These are phyloP conservation scores for Cepaea hortensis DNA, from an alignment of 2,888 invertebrate species.

Conservation along the genomic window DNA sequence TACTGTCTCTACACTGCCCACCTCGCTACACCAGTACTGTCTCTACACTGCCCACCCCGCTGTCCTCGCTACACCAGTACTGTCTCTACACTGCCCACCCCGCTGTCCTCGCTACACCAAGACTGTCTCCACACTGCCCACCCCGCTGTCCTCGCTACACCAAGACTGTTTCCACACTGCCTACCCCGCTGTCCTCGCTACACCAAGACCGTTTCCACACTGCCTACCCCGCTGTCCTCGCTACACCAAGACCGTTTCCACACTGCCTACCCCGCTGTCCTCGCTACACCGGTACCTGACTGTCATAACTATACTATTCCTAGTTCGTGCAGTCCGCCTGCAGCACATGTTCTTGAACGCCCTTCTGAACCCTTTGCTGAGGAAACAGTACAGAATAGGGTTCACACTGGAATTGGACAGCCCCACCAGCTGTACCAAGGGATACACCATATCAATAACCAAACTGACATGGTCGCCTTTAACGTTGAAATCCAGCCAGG, in stretches of 20 bases:
- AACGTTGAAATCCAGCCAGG: constrained; percentile 67
- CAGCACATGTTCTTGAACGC: constrained; percentile 63
- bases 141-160: no score
- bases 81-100: no score
- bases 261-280: constrained; percentile 54
- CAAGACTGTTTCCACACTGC: no score
- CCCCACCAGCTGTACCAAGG: constrained; percentile 62
- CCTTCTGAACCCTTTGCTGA: constrained; percentile 66
- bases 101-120: no score
- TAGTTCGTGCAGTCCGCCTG: constrained; percentile 36
- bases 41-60: no score
- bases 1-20: no score
- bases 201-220: no score
- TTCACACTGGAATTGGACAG: constrained; percentile 69
- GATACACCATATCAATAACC: constrained; percentile 59
- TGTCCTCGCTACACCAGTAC: no score
- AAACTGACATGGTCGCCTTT: constrained; percentile 30
- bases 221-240: no score
- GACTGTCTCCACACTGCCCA: no score
- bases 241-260: constrained; percentile 50
- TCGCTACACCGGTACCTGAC: constrained; percentile 46
- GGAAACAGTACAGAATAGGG: constrained; percentile 70
- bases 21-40: no score
- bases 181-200: no score
- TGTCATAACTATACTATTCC: constrained; percentile 29